These are phyloP conservation scores for Lithophane leautieri DNA, from an alignment of 2,888 invertebrate genomes.

Conservation along the genomic window DNA sequence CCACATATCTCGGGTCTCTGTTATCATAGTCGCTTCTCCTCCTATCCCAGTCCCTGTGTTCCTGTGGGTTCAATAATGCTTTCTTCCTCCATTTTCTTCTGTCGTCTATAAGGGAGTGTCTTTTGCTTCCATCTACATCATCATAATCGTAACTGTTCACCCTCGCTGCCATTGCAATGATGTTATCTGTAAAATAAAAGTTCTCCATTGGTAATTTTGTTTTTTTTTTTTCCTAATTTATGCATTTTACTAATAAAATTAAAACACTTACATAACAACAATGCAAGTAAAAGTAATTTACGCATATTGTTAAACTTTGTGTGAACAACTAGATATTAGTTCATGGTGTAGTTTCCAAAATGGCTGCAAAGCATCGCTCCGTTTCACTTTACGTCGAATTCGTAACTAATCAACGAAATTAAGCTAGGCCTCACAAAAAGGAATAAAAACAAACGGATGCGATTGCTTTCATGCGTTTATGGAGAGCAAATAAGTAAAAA, in stretches of 20 bases:
- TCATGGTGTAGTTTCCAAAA: conserved; percentile 63
- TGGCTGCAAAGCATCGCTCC: conserved; percentile 68
- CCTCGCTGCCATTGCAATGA: conserved; percentile 77
- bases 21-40: conserved; percentile 78
- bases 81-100: conserved; percentile 85
- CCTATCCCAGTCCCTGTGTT: conserved; percentile 79
- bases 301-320: conserved; percentile 76
- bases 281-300: conserved; percentile 81
- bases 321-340: conserved; percentile 51
- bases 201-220: conserved; percentile 36
- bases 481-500: conserved; percentile 65
- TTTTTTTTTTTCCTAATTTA: conserved; percentile 16
- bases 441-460: conserved; percentile 73
- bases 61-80: conserved; percentile 77
- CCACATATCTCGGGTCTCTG: conserved; percentile 73
- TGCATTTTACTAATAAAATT: conserved; percentile 24
- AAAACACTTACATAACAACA: conserved; percentile 83
- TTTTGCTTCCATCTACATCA: conserved; percentile 78
- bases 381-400: conserved; percentile 71
- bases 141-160: conserved; percentile 82
- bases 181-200: conserved; percentile 79
- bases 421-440: conserved; percentile 72
- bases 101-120: conserved; percentile 80
- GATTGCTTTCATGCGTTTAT: conserved; percentile 71
- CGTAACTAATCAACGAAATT: conserved; percentile 73